These are phyloP conservation scores for Pammene fasciana DNA, from an alignment of 2,888 invertebrate genomes.

Conservation along the genomic window DNA sequence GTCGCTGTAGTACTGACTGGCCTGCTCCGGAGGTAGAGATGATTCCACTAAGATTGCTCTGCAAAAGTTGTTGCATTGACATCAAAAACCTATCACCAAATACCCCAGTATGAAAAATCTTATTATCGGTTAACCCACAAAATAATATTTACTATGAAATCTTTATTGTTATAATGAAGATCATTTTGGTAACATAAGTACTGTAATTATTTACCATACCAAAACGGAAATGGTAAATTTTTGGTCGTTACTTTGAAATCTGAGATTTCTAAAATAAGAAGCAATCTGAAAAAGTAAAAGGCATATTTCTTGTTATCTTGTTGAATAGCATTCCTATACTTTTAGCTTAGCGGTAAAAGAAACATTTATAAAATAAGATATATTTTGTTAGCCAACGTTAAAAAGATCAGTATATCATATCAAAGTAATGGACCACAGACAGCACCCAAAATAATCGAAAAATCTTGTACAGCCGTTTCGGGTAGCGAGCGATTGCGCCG, in stretches of 20 bases:
- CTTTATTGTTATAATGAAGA: no score
- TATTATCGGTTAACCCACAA: no score
- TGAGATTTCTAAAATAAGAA: no score
- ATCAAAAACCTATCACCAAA: no score
- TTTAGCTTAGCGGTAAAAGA: no score
- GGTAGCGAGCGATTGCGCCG: slow-evolving; percentile 14
- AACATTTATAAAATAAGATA: neutral
- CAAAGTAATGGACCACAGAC: slow-evolving; percentile 12
- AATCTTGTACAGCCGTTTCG: neutral
- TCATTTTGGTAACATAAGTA: neutral
- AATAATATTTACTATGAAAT: no score
- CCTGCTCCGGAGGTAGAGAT: slow-evolving; percentile 52
- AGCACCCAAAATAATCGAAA: slow-evolving; percentile 3
- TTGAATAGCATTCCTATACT: no score
- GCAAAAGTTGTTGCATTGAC: neutral
- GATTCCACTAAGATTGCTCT: slow-evolving; percentile 67
- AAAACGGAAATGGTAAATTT: neutral
- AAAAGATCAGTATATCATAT: slow-evolving; percentile 12
- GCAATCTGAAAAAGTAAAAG: no score
- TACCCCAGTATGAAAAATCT: no score
- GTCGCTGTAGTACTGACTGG: slow-evolving; percentile 64
- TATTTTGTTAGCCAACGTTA: neutral
- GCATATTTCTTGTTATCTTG: no score
- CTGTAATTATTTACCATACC: neutral
- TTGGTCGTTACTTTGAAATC: neutral